Conservation (phyloP, 2,797 vertebrate species). For the Anguilla anguilla region DNA sequence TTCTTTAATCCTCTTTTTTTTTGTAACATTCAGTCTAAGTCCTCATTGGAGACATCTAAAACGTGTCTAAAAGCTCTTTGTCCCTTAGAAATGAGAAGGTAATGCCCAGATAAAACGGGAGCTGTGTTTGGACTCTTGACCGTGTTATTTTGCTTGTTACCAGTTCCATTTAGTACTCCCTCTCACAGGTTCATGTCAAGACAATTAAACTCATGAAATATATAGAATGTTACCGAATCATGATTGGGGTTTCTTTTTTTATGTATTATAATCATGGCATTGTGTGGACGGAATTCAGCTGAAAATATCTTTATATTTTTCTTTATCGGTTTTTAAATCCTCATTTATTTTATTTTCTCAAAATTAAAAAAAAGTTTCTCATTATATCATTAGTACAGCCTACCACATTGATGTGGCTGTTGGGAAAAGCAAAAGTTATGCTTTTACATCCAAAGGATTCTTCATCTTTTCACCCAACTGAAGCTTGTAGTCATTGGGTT, state of each 20-base stretch:
- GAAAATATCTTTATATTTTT: not conserved
- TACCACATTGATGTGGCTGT: not conserved
- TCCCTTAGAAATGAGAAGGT: not conserved
- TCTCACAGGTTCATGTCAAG: too few relatives aligned
- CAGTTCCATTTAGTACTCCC: too few relatives aligned
- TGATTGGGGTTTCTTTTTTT: too few relatives aligned
- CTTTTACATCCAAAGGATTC: not conserved
- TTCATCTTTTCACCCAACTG: not conserved
- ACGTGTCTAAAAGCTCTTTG: not conserved
- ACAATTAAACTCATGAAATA: too few relatives aligned
- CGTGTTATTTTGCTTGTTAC: not conserved
- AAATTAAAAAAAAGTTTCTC: not conserved
- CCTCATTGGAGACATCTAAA: not conserved
- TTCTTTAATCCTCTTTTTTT: not conserved
- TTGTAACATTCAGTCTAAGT: too few relatives aligned
- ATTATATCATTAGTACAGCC: not conserved
- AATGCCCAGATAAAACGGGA: not conserved
- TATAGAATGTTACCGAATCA: too few relatives aligned
- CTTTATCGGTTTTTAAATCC: too few relatives aligned
- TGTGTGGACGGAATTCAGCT: not conserved
- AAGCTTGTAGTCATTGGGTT: not conserved
- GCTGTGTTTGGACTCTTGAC: not conserved
- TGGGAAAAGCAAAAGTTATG: not conserved
- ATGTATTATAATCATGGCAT: too few relatives aligned
- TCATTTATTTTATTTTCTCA: not conserved